Conservation (phyloP, 2,113 vertebrate species). For the Austrofundulus limnaeus region DNA sequence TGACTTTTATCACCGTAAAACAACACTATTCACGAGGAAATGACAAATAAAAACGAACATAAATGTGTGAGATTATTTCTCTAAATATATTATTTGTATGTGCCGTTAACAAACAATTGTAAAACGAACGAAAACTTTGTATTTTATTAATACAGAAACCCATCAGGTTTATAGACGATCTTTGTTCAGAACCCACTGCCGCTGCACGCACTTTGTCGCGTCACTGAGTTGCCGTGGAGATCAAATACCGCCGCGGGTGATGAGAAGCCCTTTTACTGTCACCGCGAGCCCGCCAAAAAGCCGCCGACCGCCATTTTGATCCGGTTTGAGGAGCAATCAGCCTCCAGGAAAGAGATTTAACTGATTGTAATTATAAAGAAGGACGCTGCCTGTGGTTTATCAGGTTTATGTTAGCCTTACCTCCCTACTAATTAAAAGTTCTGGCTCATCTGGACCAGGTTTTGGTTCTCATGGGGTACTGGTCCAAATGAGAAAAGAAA, state of each 20-base stretch:
- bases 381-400: constrained; percentile 26
- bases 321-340: constrained; percentile 23
- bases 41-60: too few relatives aligned
- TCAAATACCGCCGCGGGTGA: constrained; percentile 56
- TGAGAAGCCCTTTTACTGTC: constrained; percentile 57
- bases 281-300: too few relatives aligned
- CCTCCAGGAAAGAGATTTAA: constrained; percentile 13
- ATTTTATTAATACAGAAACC: background rate
- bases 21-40: too few relatives aligned
- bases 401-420: constrained; percentile 41
- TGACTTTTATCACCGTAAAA: background rate
- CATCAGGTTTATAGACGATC: constrained; percentile 43
- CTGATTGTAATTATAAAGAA: constrained; percentile 31
- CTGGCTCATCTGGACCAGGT: too few relatives aligned
- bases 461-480: background rate
- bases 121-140: too few relatives aligned
- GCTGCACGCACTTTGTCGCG: constrained; percentile 53
- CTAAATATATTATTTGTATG: too few relatives aligned
- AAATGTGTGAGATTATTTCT: too few relatives aligned
- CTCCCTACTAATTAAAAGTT: too few relatives aligned
- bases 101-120: too few relatives aligned
- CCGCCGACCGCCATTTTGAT: constrained; percentile 15
- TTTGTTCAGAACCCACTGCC: constrained; percentile 16
- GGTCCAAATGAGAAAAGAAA: background rate
- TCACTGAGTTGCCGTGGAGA: constrained; percentile 74